Conservation (phyloP, 2,888 invertebrate genomes). For the Synanthedon andrenaeformis region DNA sequence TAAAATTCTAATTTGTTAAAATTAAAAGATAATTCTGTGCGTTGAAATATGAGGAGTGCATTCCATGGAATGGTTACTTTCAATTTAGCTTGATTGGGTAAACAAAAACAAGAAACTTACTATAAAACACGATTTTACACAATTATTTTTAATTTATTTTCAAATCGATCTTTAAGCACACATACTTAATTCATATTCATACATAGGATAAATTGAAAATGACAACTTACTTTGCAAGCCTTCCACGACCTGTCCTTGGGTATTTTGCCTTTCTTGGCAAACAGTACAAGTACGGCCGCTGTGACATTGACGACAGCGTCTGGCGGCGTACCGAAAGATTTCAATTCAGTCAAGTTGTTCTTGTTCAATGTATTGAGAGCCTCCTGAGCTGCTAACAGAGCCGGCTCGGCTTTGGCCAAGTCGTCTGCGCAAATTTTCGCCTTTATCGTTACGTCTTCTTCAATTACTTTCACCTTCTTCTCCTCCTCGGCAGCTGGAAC, state of each 20-base stretch:
- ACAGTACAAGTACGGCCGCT: constrained; percentile 89
- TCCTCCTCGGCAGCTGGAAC: constrained; percentile 82
- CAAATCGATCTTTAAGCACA: no score
- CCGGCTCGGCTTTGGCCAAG: constrained; percentile 91
- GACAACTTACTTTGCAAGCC: constrained; percentile 75
- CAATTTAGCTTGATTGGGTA: not conserved
- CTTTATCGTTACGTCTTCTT: constrained; percentile 87
- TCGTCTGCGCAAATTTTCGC: constrained; percentile 90
- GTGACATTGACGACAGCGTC: constrained; percentile 88
- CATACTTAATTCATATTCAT: not conserved
- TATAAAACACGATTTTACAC: no score
- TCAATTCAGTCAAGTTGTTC: constrained; percentile 92
- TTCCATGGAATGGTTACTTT: no score
- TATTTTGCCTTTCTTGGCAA: constrained; percentile 84
- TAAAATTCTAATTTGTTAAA: no score
- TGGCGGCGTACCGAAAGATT: constrained; percentile 93
- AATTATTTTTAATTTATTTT: no score
- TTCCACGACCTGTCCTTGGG: constrained; percentile 96
- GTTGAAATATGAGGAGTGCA: no score
- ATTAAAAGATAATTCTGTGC: no score
- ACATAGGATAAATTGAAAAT: not conserved
- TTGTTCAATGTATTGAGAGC: constrained; percentile 94
- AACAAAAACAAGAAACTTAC: not conserved
- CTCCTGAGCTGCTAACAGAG: constrained; percentile 87
- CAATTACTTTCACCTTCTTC: constrained; percentile 88